Evolutionary conservation across 1,140 invertebrate genomes (phyloP).

Genomic region (Cyrtorhinus lividipennis): DNA sequence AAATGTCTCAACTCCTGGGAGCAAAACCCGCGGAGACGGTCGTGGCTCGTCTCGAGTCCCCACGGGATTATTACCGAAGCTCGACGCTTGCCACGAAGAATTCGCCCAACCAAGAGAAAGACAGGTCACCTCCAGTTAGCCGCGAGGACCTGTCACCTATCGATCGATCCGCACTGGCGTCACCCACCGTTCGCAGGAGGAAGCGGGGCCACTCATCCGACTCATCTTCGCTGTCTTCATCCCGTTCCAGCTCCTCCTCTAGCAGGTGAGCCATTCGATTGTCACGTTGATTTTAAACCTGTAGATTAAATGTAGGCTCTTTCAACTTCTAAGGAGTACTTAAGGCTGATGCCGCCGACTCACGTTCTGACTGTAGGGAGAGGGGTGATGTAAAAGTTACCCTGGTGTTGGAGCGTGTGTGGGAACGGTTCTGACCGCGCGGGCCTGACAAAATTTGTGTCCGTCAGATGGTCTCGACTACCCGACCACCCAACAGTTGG

Average conservation of each 20-base stretch:
- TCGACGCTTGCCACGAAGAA: background rate
- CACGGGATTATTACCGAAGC: no score
- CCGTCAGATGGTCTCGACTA: no score
- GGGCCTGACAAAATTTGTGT: no score
- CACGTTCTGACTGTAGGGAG: no score
- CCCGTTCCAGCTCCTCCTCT: constrained; percentile 24
- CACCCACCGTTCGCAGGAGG: constrained; percentile 20
- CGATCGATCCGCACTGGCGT: constrained; percentile 23
- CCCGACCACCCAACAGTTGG: no score
- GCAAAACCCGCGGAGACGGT: background rate
- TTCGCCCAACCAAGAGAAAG: background rate
- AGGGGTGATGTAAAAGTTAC: no score
- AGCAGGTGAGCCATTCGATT: constrained; percentile 18
- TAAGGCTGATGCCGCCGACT: background rate
- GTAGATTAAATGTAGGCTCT: background rate
- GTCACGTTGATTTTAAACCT: background rate
- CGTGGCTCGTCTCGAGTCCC: background rate
- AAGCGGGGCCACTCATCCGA: constrained; percentile 15
- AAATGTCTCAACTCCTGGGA: no score
- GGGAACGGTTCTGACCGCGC: no score
- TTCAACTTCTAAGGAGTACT: background rate
- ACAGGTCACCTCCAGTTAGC: constrained; percentile 13
- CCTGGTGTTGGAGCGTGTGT: no score
- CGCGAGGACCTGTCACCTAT: constrained; percentile 22
- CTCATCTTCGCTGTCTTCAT: constrained; percentile 20